Percentiles rank a stretch among this genome's conserved stretches.
Evolutionary conservation across 2,113 vertebrate genomes (phyloP).

Genomic region (Rhynchomys soricoides): DNA sequence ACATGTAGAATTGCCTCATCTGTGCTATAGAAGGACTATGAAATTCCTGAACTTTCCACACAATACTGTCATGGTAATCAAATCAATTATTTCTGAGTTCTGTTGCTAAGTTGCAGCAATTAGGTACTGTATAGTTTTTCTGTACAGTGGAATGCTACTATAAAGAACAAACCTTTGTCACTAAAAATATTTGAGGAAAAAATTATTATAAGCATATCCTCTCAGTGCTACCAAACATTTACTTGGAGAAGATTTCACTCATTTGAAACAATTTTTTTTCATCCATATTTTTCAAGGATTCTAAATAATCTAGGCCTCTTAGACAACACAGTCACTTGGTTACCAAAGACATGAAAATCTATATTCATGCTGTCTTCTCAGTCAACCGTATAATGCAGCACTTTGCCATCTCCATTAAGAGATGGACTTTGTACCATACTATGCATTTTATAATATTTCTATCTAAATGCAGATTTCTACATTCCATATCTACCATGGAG

Average conservation of each 20-base stretch:
- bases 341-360: slow-evolving; percentile 80
- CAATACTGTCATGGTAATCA: not conserved
- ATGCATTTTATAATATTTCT: slow-evolving; percentile 90
- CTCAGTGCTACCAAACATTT: slow-evolving; percentile 45
- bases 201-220: not conserved
- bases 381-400: slow-evolving; percentile 85
- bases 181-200: slow-evolving; percentile 51
- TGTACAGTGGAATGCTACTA: not conserved
- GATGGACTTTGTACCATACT: slow-evolving; percentile 82
- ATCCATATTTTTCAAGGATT: slow-evolving; percentile 75
- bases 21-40: not conserved
- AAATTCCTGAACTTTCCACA: not conserved
- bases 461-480: slow-evolving; percentile 92
- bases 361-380: slow-evolving; percentile 81
- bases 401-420: slow-evolving; percentile 85
- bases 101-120: not conserved
- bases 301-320: slow-evolving; percentile 78
- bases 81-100: not conserved
- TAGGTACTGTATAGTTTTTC: not conserved
- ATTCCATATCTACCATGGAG: slow-evolving; percentile 83
- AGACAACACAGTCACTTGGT: slow-evolving; percentile 81
- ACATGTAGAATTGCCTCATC: not conserved
- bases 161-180: not conserved
- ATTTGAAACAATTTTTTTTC: slow-evolving; percentile 51
- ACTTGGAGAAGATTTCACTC: slow-evolving; percentile 11